Evolutionary conservation across 2,113 vertebrate genomes (phyloP).

Genomic region (Crocuta crocuta): DNA sequence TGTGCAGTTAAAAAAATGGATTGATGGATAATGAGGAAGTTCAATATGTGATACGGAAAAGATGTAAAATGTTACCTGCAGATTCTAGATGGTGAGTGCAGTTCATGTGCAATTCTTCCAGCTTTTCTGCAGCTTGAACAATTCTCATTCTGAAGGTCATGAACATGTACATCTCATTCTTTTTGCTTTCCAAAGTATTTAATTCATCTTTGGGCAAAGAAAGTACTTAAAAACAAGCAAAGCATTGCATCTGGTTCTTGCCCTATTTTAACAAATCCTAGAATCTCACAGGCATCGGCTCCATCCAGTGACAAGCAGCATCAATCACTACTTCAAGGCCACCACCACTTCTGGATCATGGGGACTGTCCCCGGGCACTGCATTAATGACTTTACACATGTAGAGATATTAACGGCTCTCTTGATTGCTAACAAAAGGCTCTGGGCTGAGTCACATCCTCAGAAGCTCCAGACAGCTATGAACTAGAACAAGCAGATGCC

Average conservation of each 20-base stretch:
- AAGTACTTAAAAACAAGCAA: background rate
- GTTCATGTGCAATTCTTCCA: background rate
- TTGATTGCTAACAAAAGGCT: background rate
- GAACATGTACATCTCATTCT: background rate
- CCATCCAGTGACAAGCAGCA: too few species aligned
- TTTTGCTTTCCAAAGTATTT: slow-evolving; percentile 29
- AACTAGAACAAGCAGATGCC: background rate
- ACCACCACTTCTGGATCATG: background rate
- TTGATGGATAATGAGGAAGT: background rate
- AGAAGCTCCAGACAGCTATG: background rate
- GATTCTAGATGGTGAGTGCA: background rate
- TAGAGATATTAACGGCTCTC: background rate
- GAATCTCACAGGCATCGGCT: background rate
- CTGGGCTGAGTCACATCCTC: background rate
- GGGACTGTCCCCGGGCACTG: background rate
- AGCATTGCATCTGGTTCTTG: background rate
- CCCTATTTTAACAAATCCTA: background rate
- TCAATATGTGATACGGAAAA: background rate
- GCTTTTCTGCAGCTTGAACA: background rate
- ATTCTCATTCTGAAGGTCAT: background rate
- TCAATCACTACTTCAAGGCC: fast-evolving
- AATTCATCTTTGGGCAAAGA: slow-evolving; percentile 8
- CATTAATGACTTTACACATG: background rate
- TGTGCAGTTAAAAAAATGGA: background rate
- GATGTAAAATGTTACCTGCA: background rate